A percentile compares a stretch with the other conserved stretches of the same genome.
Conservation (phyloP, 1,140 invertebrate species). For the Drosophila kohkoa region DNA sequence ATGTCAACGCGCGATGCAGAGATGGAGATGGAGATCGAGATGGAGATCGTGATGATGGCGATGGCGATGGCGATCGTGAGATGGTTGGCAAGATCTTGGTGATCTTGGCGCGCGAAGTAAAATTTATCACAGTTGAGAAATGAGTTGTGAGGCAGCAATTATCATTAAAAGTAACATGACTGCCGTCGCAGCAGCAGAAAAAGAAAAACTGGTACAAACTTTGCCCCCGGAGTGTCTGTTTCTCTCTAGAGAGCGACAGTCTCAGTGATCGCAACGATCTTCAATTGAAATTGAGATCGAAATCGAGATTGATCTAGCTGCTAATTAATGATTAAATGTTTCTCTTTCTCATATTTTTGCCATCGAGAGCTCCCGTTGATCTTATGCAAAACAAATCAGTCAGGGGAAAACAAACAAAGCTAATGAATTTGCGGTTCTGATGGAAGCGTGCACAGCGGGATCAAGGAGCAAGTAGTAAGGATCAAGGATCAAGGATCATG, state of each 20-base stretch:
- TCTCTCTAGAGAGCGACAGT: not conserved
- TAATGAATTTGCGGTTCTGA: slow-evolving; percentile 75
- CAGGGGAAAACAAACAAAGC: slow-evolving; percentile 34
- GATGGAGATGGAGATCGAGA: not conserved
- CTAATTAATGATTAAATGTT: slow-evolving; percentile 72
- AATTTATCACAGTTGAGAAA: slow-evolving; percentile 80
- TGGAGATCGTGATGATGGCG: slow-evolving; percentile 24
- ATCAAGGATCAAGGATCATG: slow-evolving; percentile 25
- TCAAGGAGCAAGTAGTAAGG: slow-evolving; percentile 44
- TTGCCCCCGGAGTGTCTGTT: slow-evolving; percentile 6
- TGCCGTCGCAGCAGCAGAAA: slow-evolving; percentile 34
- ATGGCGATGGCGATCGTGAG: slow-evolving; percentile 19
- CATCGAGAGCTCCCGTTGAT: slow-evolving; percentile 48
- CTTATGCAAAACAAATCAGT: slow-evolving; percentile 59
- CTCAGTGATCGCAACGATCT: not conserved
- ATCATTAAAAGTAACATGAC: slow-evolving; percentile 82
- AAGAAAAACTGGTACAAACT: slow-evolving; percentile 28
- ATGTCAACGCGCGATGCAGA: slow-evolving; percentile 31
- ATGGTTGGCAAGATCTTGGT: not conserved
- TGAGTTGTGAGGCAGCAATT: slow-evolving; percentile 79
- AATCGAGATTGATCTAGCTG: slow-evolving; percentile 59
- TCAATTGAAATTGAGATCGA: slow-evolving; percentile 9
- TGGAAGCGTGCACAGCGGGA: slow-evolving; percentile 58
- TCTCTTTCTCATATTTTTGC: not conserved
- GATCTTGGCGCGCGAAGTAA: slow-evolving; percentile 43